Conservation (phyloP, 2,113 vertebrate species). For the Sebastes schlegelii region DNA sequence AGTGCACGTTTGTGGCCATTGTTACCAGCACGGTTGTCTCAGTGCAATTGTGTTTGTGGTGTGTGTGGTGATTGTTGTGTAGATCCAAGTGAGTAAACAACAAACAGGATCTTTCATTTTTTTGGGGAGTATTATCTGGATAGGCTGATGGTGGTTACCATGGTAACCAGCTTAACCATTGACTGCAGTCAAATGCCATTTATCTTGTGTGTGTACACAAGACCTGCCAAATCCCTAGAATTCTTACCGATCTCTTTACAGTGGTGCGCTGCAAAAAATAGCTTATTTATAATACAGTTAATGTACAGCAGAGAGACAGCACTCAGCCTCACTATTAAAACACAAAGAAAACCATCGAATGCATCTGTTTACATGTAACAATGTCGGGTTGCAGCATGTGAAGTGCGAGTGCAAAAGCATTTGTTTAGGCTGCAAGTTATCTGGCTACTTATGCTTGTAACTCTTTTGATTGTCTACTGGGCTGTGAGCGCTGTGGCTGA, state of each 20-base stretch:
- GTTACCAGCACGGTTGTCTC: not conserved
- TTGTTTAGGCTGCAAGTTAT: too few relatives aligned
- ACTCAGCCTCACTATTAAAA: too few relatives aligned
- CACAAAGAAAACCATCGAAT: too few relatives aligned
- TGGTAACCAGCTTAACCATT: not conserved
- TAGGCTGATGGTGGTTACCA: constrained; percentile 3
- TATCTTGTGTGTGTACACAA: not conserved
- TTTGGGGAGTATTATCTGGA: not conserved
- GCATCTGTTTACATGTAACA: too few relatives aligned
- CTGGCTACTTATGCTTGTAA: too few relatives aligned
- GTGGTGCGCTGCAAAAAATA: not conserved
- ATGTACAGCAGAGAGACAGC: too few relatives aligned
- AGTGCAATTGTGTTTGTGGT: not conserved
- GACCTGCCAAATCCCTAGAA: not conserved
- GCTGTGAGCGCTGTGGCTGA: too few relatives aligned
- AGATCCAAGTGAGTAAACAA: not conserved
- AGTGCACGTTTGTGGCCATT: not conserved
- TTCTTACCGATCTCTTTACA: not conserved
- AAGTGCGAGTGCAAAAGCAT: too few relatives aligned
- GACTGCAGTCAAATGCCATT: not conserved
- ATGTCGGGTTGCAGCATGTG: too few relatives aligned
- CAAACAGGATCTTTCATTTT: not conserved
- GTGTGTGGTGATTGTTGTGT: not conserved
- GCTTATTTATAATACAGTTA: too few relatives aligned
- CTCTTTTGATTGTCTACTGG: too few relatives aligned